A percentile compares a stretch with the other conserved stretches of the same genome.
Evolutionary conservation across 2,797 vertebrate species (phyloP).

Genomic region (Hydrocynus forskahlii): DNA sequence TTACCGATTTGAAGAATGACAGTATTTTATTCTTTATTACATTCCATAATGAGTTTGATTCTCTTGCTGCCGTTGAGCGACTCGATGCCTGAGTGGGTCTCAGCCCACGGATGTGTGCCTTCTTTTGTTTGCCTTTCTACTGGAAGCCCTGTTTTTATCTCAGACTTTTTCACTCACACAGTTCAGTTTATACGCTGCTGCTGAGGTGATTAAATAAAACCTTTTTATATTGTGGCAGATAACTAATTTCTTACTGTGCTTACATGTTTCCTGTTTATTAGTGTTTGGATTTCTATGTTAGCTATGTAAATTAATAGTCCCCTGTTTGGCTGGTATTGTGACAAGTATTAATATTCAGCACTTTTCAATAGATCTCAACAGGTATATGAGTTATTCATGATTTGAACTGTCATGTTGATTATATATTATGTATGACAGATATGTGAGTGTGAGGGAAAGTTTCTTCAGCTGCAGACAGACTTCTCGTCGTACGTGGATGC

Average conservation of each 20-base stretch:
- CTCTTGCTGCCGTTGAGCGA: constrained; percentile 76
- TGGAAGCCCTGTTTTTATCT: constrained; percentile 5
- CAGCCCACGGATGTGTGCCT: constrained; percentile 50
- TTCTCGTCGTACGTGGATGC: constrained; percentile 59
- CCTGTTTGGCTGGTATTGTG: neutral
- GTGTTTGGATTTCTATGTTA: too few species aligned
- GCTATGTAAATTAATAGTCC: too few species aligned
- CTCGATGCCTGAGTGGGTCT: constrained; percentile 68
- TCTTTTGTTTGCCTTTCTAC: constrained; percentile 19
- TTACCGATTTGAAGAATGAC: constrained; percentile 83
- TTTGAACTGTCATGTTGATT: too few species aligned
- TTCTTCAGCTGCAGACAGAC: constrained; percentile 58
- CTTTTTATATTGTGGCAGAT: too few species aligned
- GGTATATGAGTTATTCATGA: constrained; percentile 4
- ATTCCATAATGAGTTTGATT: constrained; percentile 82
- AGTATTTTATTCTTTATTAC: constrained; percentile 84
- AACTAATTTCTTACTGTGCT: too few species aligned
- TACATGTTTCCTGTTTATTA: too few species aligned
- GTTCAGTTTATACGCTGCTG: neutral
- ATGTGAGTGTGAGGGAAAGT: constrained; percentile 47
- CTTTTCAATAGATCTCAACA: too few species aligned
- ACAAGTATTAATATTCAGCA: too few species aligned
- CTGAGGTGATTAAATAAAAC: too few species aligned
- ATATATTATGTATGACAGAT: constrained; percentile 56
- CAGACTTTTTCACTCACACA: constrained; percentile 8